A percentile compares a stretch with the other conserved stretches of the same genome.
phyloP scores from a whole-genome alignment of 2,797 vertebrate species.

The Gambelia wislizenii region DNA sequence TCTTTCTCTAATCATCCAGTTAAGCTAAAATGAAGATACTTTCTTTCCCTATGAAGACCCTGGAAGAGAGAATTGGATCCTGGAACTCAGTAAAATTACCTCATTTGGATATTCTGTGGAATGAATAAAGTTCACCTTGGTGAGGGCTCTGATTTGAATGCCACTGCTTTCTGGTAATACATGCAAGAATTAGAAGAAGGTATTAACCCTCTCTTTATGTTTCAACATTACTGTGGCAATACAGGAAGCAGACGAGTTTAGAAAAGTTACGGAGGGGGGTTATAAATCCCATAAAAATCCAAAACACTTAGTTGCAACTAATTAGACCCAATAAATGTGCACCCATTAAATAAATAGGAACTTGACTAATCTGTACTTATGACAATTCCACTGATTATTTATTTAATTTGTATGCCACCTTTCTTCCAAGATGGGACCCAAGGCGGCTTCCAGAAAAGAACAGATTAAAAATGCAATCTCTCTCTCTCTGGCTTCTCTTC shows the following conservation, averaged over 20 bases:
- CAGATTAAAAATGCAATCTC: no score
- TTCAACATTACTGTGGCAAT: not conserved
- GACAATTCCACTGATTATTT: no score
- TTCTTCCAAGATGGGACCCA: no score
- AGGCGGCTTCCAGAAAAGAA: no score
- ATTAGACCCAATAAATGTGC: no score
- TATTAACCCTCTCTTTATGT: not conserved
- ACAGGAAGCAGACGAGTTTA: not conserved
- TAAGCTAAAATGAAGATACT: not conserved
- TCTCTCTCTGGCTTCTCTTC: no score
- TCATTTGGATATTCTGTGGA: not conserved
- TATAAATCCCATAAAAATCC: no score
- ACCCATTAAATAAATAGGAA: no score
- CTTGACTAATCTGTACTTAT: no score
- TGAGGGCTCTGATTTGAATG: not conserved
- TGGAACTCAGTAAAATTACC: not conserved
- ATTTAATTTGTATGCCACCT: no score
- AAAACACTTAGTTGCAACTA: no score
- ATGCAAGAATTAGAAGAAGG: not conserved
- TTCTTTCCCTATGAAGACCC: not conserved
- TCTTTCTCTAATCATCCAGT: not conserved
- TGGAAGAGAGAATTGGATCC: not conserved
- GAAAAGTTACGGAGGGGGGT: no score
- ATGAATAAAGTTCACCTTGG: not conserved
- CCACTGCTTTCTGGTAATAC: not conserved